A percentile compares a stretch with the other conserved stretches of the same genome.
Conservation (phyloP, 2,888 invertebrate genomes). For the Erebia epiphron region DNA sequence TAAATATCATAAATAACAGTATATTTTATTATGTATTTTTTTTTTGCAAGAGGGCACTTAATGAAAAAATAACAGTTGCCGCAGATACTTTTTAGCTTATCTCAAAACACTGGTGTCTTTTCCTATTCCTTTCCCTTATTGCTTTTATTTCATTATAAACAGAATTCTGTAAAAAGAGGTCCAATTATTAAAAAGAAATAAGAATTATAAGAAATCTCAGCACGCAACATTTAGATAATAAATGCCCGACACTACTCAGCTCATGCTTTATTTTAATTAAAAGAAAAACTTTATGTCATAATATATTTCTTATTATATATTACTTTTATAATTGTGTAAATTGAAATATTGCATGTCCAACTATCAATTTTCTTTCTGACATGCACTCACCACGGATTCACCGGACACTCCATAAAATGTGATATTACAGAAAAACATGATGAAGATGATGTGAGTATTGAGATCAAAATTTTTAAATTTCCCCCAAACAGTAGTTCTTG, state of each 20-base stretch:
- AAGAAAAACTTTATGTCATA: too few relatives aligned
- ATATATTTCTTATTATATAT: background rate
- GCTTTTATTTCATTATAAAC: too few relatives aligned
- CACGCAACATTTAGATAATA: too few relatives aligned
- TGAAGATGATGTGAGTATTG: slow-evolving; percentile 5
- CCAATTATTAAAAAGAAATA: too few relatives aligned
- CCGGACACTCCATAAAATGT: slow-evolving; percentile 3
- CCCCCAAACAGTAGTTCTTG: slow-evolving; percentile 17
- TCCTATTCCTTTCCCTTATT: background rate
- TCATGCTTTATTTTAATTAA: too few relatives aligned
- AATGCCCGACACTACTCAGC: too few relatives aligned
- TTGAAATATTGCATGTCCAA: background rate
- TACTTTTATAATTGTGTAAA: too few relatives aligned
- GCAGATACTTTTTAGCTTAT: slow-evolving; percentile 2
- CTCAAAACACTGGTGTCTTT: background rate
- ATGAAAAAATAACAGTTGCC: background rate
- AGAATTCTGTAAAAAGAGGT: too few relatives aligned
- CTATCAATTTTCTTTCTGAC: background rate
- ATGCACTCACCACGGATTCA: too few relatives aligned
- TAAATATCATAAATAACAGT: background rate
- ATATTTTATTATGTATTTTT: background rate
- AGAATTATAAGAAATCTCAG: too few relatives aligned
- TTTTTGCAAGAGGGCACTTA: background rate
- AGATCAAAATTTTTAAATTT: slow-evolving; percentile 30
- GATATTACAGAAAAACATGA: background rate